Evolutionary conservation across 53 echinoderm and acorn worm genomes (phyloP).

Genomic region (Antedon mediterranea): DNA sequence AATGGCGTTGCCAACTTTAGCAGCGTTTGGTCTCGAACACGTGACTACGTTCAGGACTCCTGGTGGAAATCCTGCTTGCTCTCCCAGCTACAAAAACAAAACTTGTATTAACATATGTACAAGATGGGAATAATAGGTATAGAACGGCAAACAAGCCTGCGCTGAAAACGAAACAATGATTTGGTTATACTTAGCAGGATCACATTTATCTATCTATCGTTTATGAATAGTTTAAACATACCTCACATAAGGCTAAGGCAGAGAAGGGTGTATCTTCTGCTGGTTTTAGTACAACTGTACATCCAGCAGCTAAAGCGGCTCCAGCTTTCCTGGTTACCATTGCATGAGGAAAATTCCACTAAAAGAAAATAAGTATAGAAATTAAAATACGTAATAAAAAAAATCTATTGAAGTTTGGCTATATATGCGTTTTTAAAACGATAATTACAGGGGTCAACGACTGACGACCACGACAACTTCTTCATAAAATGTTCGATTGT

Average conservation of each 20-base stretch:
- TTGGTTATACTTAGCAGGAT: too few relatives aligned
- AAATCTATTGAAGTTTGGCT: too few relatives aligned
- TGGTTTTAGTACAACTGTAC: background rate
- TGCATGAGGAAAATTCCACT: background rate
- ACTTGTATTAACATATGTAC: too few relatives aligned
- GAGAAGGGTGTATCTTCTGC: background rate
- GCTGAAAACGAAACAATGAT: too few relatives aligned
- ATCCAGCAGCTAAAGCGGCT: background rate
- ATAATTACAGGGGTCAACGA: too few relatives aligned
- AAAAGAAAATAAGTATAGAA: background rate
- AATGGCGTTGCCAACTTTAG: slow-evolving; percentile 32
- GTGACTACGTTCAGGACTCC: slow-evolving; percentile 49
- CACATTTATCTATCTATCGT: too few relatives aligned
- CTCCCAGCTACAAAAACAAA: slow-evolving; percentile 18
- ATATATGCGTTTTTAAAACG: too few relatives aligned
- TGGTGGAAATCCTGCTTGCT: slow-evolving; percentile 42
- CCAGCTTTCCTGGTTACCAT: background rate
- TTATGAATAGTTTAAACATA: too few relatives aligned
- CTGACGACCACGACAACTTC: too few relatives aligned
- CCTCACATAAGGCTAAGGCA: background rate
- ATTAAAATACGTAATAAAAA: background rate
- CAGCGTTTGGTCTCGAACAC: slow-evolving; percentile 40
- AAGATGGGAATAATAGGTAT: too few relatives aligned
- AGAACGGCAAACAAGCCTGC: too few relatives aligned
- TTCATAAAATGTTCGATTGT: too few relatives aligned